These are phyloP conservation scores for Cotesia chilonis DNA, from an alignment of 1,140 invertebrate species.

Conservation along the genomic window DNA sequence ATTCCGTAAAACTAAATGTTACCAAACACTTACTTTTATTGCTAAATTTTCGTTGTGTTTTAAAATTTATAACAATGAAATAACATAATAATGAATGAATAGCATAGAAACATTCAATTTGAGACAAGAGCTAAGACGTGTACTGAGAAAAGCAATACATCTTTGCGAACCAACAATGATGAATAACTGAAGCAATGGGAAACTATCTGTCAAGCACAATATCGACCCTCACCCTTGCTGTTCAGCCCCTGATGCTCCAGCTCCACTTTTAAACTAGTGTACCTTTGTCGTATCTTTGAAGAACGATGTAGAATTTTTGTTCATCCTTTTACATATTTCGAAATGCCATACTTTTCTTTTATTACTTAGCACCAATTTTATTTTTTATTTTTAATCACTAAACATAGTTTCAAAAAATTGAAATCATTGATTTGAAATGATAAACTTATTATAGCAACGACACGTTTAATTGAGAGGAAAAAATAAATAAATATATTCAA, in stretches of 20 bases:
- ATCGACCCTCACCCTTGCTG: slow-evolving; percentile 64
- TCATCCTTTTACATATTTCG: slow-evolving; percentile 14
- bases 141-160: slow-evolving; percentile 62
- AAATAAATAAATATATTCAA: no score
- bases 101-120: slow-evolving; percentile 53
- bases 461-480: no score
- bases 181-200: slow-evolving; percentile 64
- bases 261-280: slow-evolving; percentile 30
- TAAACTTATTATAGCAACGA: no score
- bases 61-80: background rate
- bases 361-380: slow-evolving; percentile 44
- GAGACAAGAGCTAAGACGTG: slow-evolving; percentile 56
- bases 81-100: slow-evolving; percentile 28
- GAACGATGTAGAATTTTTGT: slow-evolving; percentile 21
- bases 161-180: slow-evolving; percentile 64
- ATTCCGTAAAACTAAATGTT: background rate
- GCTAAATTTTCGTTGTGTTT: background rate
- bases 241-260: slow-evolving; percentile 54
- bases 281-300: slow-evolving; percentile 30
- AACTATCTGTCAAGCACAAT: slow-evolving; percentile 67
- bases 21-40: background rate
- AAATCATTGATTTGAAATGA: no score
- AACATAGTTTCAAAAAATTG: no score
- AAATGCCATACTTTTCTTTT: slow-evolving; percentile 36
- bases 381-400: no score